Evolutionary conservation across 35 echinoderm and acorn worm genomes (phyloP), one percentile per base, ranked within the genome.

Genomic region (Amphiura filiformis): DNA sequence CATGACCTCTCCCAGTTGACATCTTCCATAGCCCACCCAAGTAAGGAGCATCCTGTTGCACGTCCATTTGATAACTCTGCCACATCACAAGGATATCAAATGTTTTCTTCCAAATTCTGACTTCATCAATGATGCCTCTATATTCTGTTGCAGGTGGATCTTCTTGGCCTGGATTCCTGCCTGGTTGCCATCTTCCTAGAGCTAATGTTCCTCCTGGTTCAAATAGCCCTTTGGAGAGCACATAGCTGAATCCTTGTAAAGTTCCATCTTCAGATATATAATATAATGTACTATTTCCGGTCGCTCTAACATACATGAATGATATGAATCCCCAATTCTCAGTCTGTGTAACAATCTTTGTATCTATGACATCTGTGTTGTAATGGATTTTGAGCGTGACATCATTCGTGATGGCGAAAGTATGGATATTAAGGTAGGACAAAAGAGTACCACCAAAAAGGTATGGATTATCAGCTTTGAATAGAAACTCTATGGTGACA

Each of bases 21-120:
- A 97, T 89, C 84, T 97, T 97, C 94, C 94, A 97, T 35, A 93
- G 39, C 31, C 76, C 94, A 65, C 41, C 88, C 57, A 97, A 80
- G 18, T 42, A 65, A 41, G 84, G 36, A 22, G 38, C 40, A 17
- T 80, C 77, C 30, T 38, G 39, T 39, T 91, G 89, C 33, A 93
- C 52, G 76, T 97, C 93, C 23, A 97, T 20, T 39, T 77, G 75
- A 17, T 57, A 85, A 77, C 78, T 97, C 40, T 89, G 76, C 87
- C 90, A 90, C 0, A 93, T 39, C 30, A 44, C 77, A 37, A 57
- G 38, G 7, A 90, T 42, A 40, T 89, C 91, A 83, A 97, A 93
- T 9, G 84, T 90, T 78, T 79, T 65, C 20, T 44, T 79, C 94
- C 94, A 97, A 1, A 97, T 88, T 35, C 91, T 39, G 0, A 97